Conservation (phyloP, 2,888 invertebrate genomes). For the Acrobasis suavella region DNA sequence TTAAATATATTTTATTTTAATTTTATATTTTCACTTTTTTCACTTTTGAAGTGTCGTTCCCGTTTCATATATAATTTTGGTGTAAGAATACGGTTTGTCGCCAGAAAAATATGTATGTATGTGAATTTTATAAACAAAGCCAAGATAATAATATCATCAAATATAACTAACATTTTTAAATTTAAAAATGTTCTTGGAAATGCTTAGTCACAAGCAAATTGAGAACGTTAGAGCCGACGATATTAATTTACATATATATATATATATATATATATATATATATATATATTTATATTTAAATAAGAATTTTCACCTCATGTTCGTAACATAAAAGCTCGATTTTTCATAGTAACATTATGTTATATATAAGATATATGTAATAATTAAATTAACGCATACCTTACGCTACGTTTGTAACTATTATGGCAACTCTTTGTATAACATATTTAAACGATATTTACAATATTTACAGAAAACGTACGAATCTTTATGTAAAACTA, state of each 20-base stretch:
- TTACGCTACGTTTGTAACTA: slow-evolving; percentile 43
- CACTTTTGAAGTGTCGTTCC: neutral
- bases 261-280: too few species aligned
- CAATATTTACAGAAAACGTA: slow-evolving; percentile 39
- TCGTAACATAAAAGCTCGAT: slow-evolving; percentile 56
- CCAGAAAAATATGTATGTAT: neutral
- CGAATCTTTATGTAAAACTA: slow-evolving; percentile 34
- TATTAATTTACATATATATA: slow-evolving; percentile 5
- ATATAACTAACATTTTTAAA: neutral
- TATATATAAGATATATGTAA: slow-evolving; percentile 39
- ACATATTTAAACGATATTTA: slow-evolving; percentile 43
- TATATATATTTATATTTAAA: too few species aligned
- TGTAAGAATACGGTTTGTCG: neutral
- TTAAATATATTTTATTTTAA: slow-evolving; percentile 24
- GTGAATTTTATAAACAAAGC: neutral
- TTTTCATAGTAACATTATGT: slow-evolving; percentile 43
- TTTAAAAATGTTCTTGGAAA: neutral
- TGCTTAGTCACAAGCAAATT: neutral
- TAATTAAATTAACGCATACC: slow-evolving; percentile 34
- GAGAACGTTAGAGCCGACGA: slow-evolving; percentile 5
- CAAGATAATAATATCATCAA: neutral
- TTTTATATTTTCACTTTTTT: slow-evolving; percentile 31
- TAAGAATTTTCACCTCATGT: slow-evolving; percentile 14
- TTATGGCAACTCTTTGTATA: slow-evolving; percentile 65
- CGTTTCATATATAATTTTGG: slow-evolving; percentile 1